Conservation (phyloP, 2,888 invertebrate species). For the Drosophila acutilabella region DNA sequence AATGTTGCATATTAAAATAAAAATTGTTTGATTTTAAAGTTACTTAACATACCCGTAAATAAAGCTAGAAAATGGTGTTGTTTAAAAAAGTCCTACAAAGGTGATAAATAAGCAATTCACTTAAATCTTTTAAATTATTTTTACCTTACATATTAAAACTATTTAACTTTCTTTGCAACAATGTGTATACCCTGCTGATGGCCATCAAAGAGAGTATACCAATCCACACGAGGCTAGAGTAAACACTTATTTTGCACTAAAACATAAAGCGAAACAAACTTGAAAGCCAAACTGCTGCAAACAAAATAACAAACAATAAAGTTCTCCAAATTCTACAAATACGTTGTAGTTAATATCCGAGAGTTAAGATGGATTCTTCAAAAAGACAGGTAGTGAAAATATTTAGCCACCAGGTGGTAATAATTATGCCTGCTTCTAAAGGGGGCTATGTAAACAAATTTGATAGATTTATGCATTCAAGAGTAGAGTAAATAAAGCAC, state of each 20-base stretch:
- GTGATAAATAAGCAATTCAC: too few species aligned
- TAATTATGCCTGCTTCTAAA: conserved; percentile 44
- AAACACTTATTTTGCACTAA: conserved; percentile 36
- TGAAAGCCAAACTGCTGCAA: conserved; percentile 28
- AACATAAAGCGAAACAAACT: background rate
- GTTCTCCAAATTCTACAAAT: conserved; percentile 21
- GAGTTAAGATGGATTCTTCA: conserved; percentile 30
- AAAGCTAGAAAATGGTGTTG: too few species aligned
- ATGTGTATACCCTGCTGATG: background rate
- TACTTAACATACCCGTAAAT: background rate
- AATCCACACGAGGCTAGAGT: conserved; percentile 8
- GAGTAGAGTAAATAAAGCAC: conserved; percentile 21
- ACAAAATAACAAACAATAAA: conserved; percentile 12
- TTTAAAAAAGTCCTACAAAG: too few species aligned
- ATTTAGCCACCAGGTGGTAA: conserved; percentile 39
- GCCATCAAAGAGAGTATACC: background rate
- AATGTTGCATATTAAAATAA: background rate
- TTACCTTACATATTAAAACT: too few species aligned
- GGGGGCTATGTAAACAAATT: conserved; percentile 32
- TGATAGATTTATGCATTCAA: conserved; percentile 36
- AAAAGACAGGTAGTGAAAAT: conserved; percentile 11
- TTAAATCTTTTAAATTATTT: too few species aligned
- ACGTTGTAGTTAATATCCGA: conserved; percentile 12
- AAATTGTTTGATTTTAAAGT: background rate
- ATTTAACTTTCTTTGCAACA: too few species aligned